Conservation (phyloP, 2,888 invertebrate species). For the Iphiclides podalirius region DNA sequence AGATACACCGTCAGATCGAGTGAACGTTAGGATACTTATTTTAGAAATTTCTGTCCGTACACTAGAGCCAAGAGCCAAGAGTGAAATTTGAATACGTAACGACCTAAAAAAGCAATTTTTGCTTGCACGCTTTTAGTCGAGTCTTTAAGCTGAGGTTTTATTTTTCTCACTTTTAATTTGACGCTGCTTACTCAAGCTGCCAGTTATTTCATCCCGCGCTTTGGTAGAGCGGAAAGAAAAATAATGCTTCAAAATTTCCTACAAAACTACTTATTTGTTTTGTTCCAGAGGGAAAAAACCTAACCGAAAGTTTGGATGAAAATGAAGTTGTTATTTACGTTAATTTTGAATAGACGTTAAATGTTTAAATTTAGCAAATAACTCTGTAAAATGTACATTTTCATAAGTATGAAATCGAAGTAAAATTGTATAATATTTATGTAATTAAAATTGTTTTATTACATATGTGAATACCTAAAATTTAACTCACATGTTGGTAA, state of each 20-base stretch:
- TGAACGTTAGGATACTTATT: too few species aligned
- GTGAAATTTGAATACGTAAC: slow-evolving; percentile 14
- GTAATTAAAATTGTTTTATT: too few species aligned
- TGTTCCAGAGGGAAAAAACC: not conserved
- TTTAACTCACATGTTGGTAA: too few species aligned
- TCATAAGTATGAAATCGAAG: too few species aligned
- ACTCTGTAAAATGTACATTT: too few species aligned
- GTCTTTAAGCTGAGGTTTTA: slow-evolving; percentile 13
- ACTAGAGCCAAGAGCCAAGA: slow-evolving; percentile 2
- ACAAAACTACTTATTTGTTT: slow-evolving; percentile 8
- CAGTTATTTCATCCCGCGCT: slow-evolving; percentile 18
- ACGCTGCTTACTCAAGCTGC: slow-evolving; percentile 18
- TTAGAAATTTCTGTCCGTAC: slow-evolving; percentile 3
- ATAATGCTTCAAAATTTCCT: slow-evolving; percentile 14
- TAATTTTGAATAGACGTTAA: slow-evolving; percentile 4
- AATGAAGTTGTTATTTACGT: slow-evolving; percentile 8
- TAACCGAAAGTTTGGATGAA: slow-evolving; percentile 1
- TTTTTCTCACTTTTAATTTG: slow-evolving; percentile 21
- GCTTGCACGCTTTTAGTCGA: slow-evolving; percentile 8
- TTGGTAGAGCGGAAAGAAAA: slow-evolving; percentile 16
- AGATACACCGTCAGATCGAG: too few species aligned
- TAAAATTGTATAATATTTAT: too few species aligned
- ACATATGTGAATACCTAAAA: too few species aligned
- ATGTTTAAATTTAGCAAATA: not conserved
- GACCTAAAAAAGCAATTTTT: slow-evolving; percentile 10